Evolutionary conservation across 2,113 vertebrate genomes (phyloP), one percentile per base, ranked within the genome.

Genomic region (Heterochromis multidens): DNA sequence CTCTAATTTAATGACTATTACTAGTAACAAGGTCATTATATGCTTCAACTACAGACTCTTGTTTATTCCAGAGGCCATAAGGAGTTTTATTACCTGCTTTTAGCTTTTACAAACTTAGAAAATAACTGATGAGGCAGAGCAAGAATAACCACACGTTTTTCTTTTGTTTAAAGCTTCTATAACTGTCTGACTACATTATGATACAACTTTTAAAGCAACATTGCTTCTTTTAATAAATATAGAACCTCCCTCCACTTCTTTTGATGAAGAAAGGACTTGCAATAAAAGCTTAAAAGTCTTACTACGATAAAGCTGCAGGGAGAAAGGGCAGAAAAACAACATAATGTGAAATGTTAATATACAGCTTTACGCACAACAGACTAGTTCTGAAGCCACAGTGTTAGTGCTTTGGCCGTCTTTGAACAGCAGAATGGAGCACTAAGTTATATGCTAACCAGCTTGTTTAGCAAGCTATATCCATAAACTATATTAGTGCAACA

Each of bases 371-470:
- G 14, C 46, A 21, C 40, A 29, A 49, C 40, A 29, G 40, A 19
- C 65, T 43, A 43, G 40, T 43, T 43, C 40, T 49, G 25, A 49
- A 49, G 49, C 65, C 25, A 49, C 25, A 49, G 7, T 29, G 27
- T 49, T 72, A 1, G 43, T 29, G 40, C 49, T 29, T 72, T 72
- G 67, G 9, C 16, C 40, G 7, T 70, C 16, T 70, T 19, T 70
- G 65, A 19, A 46, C 65, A 49, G 46, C 16, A 72, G 65, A 49
- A 72, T 72, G 65, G 40, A 70, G 23, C 37, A 27, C 65, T 27
- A 46, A 46, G 16, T 72, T 49, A 29, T 7, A 46, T 1, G 23
- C 14, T 49, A 49, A 49, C 46, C 16, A 49, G 16, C 46, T 70
- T 46, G 37, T 67, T 67, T 1, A 65, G 35, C 62, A 65, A 65